Evolutionary conservation across 2,113 vertebrate genomes (phyloP).

Genomic region (Oriolus oriolus): DNA sequence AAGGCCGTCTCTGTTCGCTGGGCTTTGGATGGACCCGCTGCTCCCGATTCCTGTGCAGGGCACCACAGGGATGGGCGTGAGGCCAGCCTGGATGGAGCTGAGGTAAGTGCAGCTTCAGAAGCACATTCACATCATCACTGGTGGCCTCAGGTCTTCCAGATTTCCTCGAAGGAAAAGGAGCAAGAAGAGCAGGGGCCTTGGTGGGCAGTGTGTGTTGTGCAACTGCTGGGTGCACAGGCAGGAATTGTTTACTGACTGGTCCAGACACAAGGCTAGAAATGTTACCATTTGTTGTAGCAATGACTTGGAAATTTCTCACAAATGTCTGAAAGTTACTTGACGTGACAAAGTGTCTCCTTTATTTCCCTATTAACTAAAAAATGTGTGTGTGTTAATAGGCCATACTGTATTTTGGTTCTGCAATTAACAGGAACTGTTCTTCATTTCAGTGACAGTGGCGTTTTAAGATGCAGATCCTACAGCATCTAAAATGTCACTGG

Average conservation of each 20-base stretch:
- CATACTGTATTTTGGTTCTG: background rate
- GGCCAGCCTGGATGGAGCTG: background rate
- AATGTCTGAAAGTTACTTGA: background rate
- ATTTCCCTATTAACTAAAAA: background rate
- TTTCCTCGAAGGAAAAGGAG: background rate
- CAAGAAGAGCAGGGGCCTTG: background rate
- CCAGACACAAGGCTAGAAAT: background rate
- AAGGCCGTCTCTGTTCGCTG: background rate
- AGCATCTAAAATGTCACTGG: background rate
- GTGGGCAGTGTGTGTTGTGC: background rate
- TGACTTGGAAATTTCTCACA: background rate
- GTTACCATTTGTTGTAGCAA: background rate
- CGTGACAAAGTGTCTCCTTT: background rate
- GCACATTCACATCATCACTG: background rate
- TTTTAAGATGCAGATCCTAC: background rate
- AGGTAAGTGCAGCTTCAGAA: background rate
- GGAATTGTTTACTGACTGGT: background rate
- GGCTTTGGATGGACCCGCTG: background rate
- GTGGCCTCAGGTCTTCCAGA: background rate
- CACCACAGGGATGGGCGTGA: rapidly evolving
- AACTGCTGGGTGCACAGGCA: background rate
- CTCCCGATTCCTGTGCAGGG: background rate
- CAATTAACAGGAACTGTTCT: background rate
- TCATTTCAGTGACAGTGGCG: background rate
- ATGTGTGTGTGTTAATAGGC: background rate